Conservation (phyloP, 2,888 invertebrate genomes). For the Troides aeacus region DNA sequence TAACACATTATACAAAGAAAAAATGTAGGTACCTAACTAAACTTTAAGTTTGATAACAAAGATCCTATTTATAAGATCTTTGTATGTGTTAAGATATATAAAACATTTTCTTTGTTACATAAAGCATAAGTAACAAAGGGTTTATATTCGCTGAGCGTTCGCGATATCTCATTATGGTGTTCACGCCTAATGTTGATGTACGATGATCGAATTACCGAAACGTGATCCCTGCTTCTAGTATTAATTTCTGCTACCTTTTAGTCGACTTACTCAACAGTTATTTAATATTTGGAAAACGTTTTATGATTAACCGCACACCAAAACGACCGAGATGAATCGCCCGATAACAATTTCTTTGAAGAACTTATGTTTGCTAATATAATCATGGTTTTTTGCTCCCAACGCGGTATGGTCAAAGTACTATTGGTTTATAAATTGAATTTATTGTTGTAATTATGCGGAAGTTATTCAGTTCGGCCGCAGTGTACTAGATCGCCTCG, state of each 20-base stretch:
- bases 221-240: not conserved
- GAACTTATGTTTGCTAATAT: not conserved
- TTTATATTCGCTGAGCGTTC: slow-evolving; percentile 4
- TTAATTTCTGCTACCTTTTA: not conserved
- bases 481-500: slow-evolving; percentile 21
- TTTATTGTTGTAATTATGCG: slow-evolving; percentile 1
- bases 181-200: not conserved
- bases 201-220: not conserved
- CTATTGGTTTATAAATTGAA: not conserved
- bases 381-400: not conserved
- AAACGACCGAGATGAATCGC: no score
- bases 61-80: not conserved
- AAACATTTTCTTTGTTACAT: not conserved
- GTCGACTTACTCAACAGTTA: no score
- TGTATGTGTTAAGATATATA: not conserved
- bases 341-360: no score
- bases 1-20: no score
- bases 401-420: not conserved
- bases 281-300: no score
- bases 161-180: not conserved
- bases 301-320: no score
- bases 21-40: no score
- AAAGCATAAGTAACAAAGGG: slow-evolving; percentile 1
- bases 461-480: not conserved
- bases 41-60: no score